Conservation (phyloP, 2,113 vertebrate species). For the Trogon surrucura region DNA sequence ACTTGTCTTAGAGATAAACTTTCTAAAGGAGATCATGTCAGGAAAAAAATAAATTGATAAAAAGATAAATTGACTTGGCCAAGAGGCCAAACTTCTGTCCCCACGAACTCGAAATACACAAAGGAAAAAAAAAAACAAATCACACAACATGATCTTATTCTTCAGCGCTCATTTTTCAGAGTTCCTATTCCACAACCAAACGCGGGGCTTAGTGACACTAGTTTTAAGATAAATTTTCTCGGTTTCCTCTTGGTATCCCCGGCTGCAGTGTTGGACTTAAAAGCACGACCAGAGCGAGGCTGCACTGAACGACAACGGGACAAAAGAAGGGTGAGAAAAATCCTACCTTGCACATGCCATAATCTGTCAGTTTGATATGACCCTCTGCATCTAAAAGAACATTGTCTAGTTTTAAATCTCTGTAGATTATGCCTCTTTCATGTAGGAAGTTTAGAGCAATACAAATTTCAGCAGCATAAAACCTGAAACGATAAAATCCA, state of each 20-base stretch:
- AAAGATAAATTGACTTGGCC: not conserved
- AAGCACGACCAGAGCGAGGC: not conserved
- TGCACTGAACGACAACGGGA: not conserved
- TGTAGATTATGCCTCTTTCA: slow-evolving; percentile 96
- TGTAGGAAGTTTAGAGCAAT: slow-evolving; percentile 98
- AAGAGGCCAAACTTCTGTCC: not conserved
- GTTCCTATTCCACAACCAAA: not conserved
- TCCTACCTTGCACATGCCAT: slow-evolving; percentile 98
- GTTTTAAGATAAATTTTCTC: not conserved
- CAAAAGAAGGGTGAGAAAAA: not conserved
- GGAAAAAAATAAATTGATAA: not conserved
- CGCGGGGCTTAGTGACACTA: not conserved
- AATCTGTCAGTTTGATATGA: slow-evolving; percentile 98
- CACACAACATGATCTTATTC: not conserved
- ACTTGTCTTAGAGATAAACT: not conserved
- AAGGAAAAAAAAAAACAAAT: not conserved
- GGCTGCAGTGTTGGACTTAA: not conserved
- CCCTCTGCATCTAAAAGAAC: slow-evolving; percentile 95
- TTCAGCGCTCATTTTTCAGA: not conserved
- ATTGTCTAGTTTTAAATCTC: slow-evolving; percentile 98
- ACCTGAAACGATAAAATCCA: slow-evolving; percentile 74
- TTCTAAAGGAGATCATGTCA: not conserved
- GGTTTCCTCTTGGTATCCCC: not conserved
- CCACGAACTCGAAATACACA: not conserved
- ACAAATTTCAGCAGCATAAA: slow-evolving; percentile 98